phyloP scores from a whole-genome alignment of 2,888 invertebrate genomes.

The Drosophila maculinotata region DNA sequence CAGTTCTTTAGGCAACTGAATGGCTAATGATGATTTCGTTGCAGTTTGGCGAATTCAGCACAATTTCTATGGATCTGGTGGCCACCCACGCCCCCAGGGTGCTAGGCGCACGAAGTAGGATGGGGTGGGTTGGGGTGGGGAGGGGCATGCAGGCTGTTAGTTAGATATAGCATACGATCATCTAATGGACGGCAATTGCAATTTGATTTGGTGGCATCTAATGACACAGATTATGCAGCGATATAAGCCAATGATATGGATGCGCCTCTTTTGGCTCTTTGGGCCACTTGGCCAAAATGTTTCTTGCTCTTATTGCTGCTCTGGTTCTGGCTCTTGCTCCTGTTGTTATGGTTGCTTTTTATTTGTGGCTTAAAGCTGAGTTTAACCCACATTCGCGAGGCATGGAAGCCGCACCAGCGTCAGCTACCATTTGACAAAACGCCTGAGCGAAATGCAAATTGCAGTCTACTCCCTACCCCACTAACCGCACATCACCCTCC shows the following conservation, averaged over 20 bases:
- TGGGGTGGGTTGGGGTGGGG: too few relatives aligned
- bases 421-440: conserved; percentile 67
- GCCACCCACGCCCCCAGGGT: conserved; percentile 21
- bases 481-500: neutral
- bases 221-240: conserved; percentile 35
- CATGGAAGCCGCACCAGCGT: conserved; percentile 11
- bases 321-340: conserved; percentile 7
- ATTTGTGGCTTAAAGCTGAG: conserved; percentile 56
- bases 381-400: conserved; percentile 66
- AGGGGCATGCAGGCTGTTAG: neutral
- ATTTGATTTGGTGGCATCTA: conserved; percentile 40
- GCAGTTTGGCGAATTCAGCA: conserved; percentile 2
- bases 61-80: neutral
- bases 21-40: neutral
- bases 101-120: neutral
- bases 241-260: conserved; percentile 30
- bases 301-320: conserved; percentile 1
- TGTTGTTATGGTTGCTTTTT: conserved; percentile 18
- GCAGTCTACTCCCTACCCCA: conserved; percentile 6
- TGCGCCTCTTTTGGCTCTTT: conserved; percentile 4
- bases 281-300: conserved; percentile 32
- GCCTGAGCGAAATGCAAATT: conserved; percentile 71
- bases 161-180: conserved; percentile 13
- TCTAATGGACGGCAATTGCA: conserved; percentile 37
- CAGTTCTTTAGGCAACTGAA: too few relatives aligned